Evolutionary conservation across 1,140 invertebrate species (phyloP).

Genomic region (Dendroctonus ponderosae): DNA sequence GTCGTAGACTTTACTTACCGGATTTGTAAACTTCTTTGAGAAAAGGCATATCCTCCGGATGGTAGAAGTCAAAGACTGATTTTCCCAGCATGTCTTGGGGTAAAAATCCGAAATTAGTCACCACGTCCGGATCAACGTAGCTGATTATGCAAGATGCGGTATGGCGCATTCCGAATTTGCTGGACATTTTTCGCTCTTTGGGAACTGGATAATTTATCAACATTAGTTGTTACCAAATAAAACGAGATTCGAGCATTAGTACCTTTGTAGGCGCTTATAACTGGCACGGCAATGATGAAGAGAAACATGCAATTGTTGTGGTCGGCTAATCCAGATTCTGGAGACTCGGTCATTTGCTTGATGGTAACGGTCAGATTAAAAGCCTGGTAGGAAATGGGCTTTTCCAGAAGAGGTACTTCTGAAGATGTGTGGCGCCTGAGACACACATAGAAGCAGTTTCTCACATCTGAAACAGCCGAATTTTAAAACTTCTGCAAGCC

Average conservation of each 20-base stretch:
- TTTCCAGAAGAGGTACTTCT: slow-evolving; percentile 63
- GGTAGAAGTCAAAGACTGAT: slow-evolving; percentile 83
- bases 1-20: slow-evolving; percentile 53
- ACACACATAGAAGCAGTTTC: slow-evolving; percentile 53
- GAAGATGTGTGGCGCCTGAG: slow-evolving; percentile 56
- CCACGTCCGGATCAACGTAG: slow-evolving; percentile 74
- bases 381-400: slow-evolving; percentile 64
- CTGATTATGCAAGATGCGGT: slow-evolving; percentile 70
- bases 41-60: slow-evolving; percentile 78
- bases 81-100: slow-evolving; percentile 84
- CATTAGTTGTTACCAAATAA: not conserved
- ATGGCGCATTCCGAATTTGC: slow-evolving; percentile 75
- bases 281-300: slow-evolving; percentile 68
- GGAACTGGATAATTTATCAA: slow-evolving; percentile 53
- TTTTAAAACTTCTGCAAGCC: slow-evolving; percentile 6
- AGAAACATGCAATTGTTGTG: slow-evolving; percentile 61
- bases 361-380: slow-evolving; percentile 73
- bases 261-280: slow-evolving; percentile 76
- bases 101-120: slow-evolving; percentile 80
- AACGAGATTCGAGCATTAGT: slow-evolving; percentile 21
- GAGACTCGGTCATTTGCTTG: slow-evolving; percentile 56
- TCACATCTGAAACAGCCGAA: slow-evolving; percentile 42
- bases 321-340: slow-evolving; percentile 45
- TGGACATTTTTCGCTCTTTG: slow-evolving; percentile 59
- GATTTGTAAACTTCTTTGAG: slow-evolving; percentile 82